Conservation (phyloP, 2,113 vertebrate species). For the Perca schrenkii region DNA sequence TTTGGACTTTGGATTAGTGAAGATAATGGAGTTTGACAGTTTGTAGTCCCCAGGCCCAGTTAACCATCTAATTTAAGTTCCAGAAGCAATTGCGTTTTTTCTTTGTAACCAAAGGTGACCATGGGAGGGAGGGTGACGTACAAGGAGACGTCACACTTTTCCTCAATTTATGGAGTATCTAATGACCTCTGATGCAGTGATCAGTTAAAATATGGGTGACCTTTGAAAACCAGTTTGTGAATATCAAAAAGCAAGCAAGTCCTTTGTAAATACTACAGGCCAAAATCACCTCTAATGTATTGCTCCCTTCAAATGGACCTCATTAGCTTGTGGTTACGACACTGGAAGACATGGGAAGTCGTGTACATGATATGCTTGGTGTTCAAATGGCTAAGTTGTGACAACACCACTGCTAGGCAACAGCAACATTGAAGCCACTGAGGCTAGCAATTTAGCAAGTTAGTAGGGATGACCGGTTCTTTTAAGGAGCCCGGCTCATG, state of each 20-base stretch:
- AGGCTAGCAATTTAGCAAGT: too few species aligned
- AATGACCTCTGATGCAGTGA: not conserved
- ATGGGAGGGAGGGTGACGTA: not conserved
- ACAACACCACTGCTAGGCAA: too few species aligned
- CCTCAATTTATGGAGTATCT: not conserved
- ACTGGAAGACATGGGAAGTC: too few species aligned
- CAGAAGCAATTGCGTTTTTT: conserved; percentile 10
- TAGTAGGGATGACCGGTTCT: too few species aligned
- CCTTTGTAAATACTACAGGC: too few species aligned
- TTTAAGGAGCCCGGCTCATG: too few species aligned
- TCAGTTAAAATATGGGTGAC: not conserved
- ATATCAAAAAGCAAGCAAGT: not conserved
- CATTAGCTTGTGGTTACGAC: too few species aligned
- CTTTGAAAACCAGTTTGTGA: not conserved
- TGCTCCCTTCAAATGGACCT: too few species aligned
- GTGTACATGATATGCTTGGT: too few species aligned
- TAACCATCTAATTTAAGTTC: conserved; percentile 33
- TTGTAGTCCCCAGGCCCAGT: conserved; percentile 19
- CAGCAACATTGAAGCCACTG: too few species aligned
- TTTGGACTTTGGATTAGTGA: conserved; percentile 18
- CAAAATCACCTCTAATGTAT: not conserved
- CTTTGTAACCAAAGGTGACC: conserved; percentile 11
- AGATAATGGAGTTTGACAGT: conserved; percentile 40
- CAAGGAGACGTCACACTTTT: not conserved
- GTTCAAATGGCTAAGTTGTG: too few species aligned